Evolutionary conservation across 2,888 invertebrate genomes (phyloP).

Genomic region (Nasonovia ribisnigri): DNA sequence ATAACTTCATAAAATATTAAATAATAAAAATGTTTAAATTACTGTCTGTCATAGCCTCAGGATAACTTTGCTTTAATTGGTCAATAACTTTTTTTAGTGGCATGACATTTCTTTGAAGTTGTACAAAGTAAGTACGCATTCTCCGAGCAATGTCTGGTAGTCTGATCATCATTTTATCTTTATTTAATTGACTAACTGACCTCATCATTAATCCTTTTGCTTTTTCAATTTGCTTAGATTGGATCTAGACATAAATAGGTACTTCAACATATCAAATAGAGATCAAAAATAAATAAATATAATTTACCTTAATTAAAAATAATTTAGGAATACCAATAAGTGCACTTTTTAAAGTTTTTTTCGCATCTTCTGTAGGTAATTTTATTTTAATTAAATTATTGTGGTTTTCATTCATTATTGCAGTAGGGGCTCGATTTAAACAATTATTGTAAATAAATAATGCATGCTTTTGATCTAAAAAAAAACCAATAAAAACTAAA

Average conservation of each 20-base stretch:
- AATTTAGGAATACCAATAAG: slow-evolving; percentile 86
- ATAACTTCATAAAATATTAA: not conserved
- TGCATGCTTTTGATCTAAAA: slow-evolving; percentile 78
- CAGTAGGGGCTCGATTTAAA: slow-evolving; percentile 82
- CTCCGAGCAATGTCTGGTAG: slow-evolving; percentile 89
- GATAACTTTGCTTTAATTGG: slow-evolving; percentile 86
- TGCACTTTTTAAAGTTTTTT: slow-evolving; percentile 73
- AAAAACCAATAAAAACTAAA: not conserved
- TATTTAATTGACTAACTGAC: slow-evolving; percentile 80
- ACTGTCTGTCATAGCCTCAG: slow-evolving; percentile 77
- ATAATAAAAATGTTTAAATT: slow-evolving; percentile 11
- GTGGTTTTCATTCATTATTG: slow-evolving; percentile 68
- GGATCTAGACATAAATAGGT: slow-evolving; percentile 73
- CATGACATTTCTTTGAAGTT: slow-evolving; percentile 87
- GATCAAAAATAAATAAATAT: slow-evolving; percentile 1
- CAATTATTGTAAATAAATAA: slow-evolving; percentile 83
- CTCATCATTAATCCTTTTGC: slow-evolving; percentile 86
- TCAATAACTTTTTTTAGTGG: slow-evolving; percentile 81
- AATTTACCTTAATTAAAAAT: slow-evolving; percentile 80
- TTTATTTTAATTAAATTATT: slow-evolving; percentile 12
- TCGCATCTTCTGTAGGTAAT: slow-evolving; percentile 64
- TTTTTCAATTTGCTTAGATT: slow-evolving; percentile 89
- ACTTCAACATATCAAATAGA: not conserved
- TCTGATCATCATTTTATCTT: slow-evolving; percentile 80
- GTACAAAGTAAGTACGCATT: slow-evolving; percentile 86